Evolutionary conservation across 2,113 vertebrate species (phyloP), one percentile per base, ranked within the genome.

Genomic region (Colinus virginianus): DNA sequence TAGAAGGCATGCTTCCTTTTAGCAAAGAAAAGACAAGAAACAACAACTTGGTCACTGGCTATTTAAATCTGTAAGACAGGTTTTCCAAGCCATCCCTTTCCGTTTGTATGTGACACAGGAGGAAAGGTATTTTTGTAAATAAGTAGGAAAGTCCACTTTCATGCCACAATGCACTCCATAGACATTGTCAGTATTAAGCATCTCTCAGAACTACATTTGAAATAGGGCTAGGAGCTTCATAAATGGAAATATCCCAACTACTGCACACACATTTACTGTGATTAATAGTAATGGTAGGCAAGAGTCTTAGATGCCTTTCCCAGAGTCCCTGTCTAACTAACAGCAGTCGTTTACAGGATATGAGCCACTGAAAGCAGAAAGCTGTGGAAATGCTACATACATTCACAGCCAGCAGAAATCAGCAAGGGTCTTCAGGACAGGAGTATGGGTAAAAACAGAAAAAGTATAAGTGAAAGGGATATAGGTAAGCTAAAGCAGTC

Each of bases 131-230:
- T 77, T 83, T 56, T 67, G 28, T 42, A 75, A 68, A 84, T 45
- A 87, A 84, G 72, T 21, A 84, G 7, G 10, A 13, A 42, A 79
- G 26, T 45, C 45, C 40, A 45, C 16, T 43, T 69, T 16, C 48
- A 78, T 53, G 40, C 36, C 61, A 23, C 30, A 18, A 10, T 0
- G 0, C 23, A 18, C 1, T 0, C 62, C 18, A 32, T 5, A 87
- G 49, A 84, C 51, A 12, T 48, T 72, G 36, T 36, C 53, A 32
- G 11, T n/a, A 18, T 78, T 92, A 68, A 92, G 43, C 42, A 42
- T 8, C 17, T 58, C 72, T 79, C 28, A 40, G 61, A 79, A 53
- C 59, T 61, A 14, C 22, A 14, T 32, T 56, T 88, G 30, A 84
- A 93, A 90, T 88, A 42, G 10, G 61, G 20, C 48, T 56, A 28